phyloP scores from a whole-genome alignment of 2,113 vertebrate species.

The Bucco capensis region DNA sequence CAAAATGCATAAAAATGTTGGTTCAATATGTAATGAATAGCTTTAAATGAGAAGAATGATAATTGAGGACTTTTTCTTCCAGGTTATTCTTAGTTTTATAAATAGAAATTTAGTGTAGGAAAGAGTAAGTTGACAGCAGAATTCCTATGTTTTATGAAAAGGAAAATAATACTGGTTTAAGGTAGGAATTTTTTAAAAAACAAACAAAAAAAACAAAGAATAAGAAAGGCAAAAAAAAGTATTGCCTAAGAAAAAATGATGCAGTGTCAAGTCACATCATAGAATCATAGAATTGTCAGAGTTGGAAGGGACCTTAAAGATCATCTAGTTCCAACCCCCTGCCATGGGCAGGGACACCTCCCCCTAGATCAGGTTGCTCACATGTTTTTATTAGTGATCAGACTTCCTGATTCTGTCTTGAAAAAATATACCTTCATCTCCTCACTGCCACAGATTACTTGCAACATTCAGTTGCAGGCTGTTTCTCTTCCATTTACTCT shows the following conservation, averaged over 20 bases:
- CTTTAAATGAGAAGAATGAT: not conserved
- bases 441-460: not conserved
- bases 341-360: no score
- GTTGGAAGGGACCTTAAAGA: no score
- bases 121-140: not conserved
- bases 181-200: not conserved
- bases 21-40: not conserved
- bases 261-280: not conserved
- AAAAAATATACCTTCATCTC: not conserved
- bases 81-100: not conserved
- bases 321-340: no score
- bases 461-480: not conserved
- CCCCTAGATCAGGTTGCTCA: no score
- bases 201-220: not conserved
- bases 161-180: not conserved
- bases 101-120: not conserved
- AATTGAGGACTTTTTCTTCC: not conserved
- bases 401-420: not conserved
- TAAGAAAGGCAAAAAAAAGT: not conserved
- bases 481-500: not conserved
- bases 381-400: not conserved
- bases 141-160: not conserved
- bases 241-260: not conserved
- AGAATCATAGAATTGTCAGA: no score
- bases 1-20: not conserved